Base-by-base conservation (phyloP, 2,113 vertebrate genomes). In the Morphnarchus princeps region DNA sequence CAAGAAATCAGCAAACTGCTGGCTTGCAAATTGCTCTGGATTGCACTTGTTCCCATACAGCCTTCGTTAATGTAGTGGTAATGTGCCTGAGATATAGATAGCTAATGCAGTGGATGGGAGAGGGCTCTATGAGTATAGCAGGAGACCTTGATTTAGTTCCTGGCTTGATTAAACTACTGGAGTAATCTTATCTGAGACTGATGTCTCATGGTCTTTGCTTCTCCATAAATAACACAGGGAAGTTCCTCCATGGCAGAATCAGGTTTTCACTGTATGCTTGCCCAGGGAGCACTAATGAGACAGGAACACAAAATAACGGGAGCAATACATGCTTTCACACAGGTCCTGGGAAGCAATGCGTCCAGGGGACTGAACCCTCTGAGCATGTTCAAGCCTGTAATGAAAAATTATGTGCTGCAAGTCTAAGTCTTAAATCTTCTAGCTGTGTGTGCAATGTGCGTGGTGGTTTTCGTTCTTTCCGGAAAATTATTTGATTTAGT, bases 91-190 rank as follows among this genome's bases (percentile, higher is more conserved):
- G 66, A n/a, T 50, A 50, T 52, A 52, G 50, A 26, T 1, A 78
- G 65, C 42, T 66, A 66, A 58, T 55, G 55, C 16, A 82, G 65
- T 3, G 1, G 62, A 16, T 3, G 5, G 34, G 42, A 81, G 36
- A 36, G 43, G 22, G 22, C 36, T 82, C 58, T 38, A 6, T 6
- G 9, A 62, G 18, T 25, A 5, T 11, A 74, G 57, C 11, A 65
- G 49, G 63, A 77, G 16, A 18, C 62, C 62, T 86, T 54, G 65
- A 34, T 74, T 85, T 85, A 85, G 57, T 82, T 90, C 57, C 82
- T 36, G 52, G 65, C 81, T 92, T 91, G 49, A 74, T 87, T 82
- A 73, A 85, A 88, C 74, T 80, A n/a, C 42, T 70, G 86, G 31
- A 78, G 36, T 81, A 92, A 92, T 83, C 62, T 88, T 89, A 92